Percentiles rank a stretch among this genome's conserved stretches.
phyloP scores from a whole-genome alignment of 2,797 vertebrate species.

The Mormyrops attenuatus region DNA sequence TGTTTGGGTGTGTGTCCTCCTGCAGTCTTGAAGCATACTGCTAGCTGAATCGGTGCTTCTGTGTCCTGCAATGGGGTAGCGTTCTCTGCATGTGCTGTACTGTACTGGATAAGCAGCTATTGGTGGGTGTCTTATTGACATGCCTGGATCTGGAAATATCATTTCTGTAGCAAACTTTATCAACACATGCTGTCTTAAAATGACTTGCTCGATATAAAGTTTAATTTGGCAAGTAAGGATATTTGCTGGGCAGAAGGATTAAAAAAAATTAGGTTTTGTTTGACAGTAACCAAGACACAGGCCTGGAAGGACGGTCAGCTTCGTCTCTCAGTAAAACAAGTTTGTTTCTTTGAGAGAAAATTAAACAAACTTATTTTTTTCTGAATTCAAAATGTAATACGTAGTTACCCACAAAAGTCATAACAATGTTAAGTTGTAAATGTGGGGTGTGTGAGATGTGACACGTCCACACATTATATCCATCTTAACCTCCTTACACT shows the following conservation, averaged over 20 bases:
- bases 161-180: not conserved
- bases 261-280: not conserved
- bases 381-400: not conserved
- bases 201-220: not conserved
- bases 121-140: not conserved
- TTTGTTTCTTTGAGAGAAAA: not conserved
- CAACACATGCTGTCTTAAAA: not conserved
- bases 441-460: not conserved
- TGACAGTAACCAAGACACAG: not conserved
- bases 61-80: not conserved
- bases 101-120: not conserved
- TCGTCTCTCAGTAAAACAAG: not conserved
- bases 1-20: not conserved
- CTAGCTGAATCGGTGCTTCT: not conserved
- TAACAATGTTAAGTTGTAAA: not conserved
- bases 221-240: not conserved
- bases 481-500: not conserved
- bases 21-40: not conserved
- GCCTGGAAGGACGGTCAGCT: not conserved
- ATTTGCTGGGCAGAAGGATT: not conserved
- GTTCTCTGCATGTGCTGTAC: not conserved
- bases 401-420: not conserved
- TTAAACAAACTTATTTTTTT: not conserved
- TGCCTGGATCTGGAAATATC: not conserved
- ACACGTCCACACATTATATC: not conserved